Conservation (phyloP, 2,888 invertebrate species). For the Coleophora deauratella region DNA sequence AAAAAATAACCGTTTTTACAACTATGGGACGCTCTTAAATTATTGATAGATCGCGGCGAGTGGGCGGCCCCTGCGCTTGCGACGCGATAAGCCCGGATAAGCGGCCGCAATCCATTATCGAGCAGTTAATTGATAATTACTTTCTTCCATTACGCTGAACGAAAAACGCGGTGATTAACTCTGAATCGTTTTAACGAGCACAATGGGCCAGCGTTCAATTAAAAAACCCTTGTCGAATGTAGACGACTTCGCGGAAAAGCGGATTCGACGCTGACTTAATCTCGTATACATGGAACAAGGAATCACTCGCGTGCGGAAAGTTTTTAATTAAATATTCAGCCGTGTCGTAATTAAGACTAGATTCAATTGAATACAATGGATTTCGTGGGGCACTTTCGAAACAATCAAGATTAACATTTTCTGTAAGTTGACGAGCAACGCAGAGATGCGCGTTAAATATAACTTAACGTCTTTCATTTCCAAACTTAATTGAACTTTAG, state of each 20-base stretch:
- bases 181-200: constrained; percentile 69
- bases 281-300: constrained; percentile 70
- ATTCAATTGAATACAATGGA: constrained; percentile 60
- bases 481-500: too few species aligned
- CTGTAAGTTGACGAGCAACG: constrained; percentile 22
- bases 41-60: constrained; percentile 44
- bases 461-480: constrained; percentile 13
- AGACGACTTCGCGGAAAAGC: constrained; percentile 59
- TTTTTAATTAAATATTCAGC: constrained; percentile 72
- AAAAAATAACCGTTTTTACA: too few species aligned
- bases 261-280: constrained; percentile 65
- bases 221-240: constrained; percentile 70
- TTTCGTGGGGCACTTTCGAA: constrained; percentile 47
- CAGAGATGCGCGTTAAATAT: constrained; percentile 22
- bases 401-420: constrained; percentile 42
- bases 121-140: constrained; percentile 72
- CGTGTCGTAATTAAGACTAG: constrained; percentile 68
- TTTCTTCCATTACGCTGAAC: constrained; percentile 69
- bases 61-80: constrained; percentile 37
- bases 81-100: constrained; percentile 64
- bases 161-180: constrained; percentile 71
- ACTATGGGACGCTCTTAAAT: constrained; percentile 45
- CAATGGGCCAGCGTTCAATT: constrained; percentile 69
- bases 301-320: constrained; percentile 69
- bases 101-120: constrained; percentile 70